phyloP scores from a whole-genome alignment of 2,113 vertebrate species.

The Leptobrachium ailaonicum region DNA sequence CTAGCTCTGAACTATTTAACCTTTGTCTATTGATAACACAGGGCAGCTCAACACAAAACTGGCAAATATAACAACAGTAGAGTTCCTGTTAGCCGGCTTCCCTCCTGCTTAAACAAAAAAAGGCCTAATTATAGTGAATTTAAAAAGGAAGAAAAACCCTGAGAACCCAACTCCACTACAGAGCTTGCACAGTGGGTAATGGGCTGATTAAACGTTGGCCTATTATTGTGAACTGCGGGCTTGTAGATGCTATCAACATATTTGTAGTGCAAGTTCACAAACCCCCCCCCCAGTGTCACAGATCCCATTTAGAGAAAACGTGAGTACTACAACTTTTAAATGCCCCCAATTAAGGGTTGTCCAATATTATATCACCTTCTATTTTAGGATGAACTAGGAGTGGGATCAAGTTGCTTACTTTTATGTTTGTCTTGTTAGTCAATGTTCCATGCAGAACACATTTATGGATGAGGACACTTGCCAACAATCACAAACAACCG shows the following conservation, averaged over 20 bases:
- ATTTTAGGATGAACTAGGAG: neutral
- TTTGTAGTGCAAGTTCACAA: slow-evolving; percentile 17
- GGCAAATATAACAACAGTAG: slow-evolving; percentile 37
- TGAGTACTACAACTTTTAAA: slow-evolving; percentile 35
- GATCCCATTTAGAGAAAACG: slow-evolving; percentile 45
- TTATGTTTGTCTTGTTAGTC: neutral
- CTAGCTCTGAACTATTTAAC: slow-evolving; percentile 52
- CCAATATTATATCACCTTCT: neutral
- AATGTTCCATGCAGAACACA: neutral
- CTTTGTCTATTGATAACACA: slow-evolving; percentile 49
- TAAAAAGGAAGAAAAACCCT: slow-evolving; percentile 36
- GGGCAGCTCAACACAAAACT: slow-evolving; percentile 46
- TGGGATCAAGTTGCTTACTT: neutral
- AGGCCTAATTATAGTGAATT: slow-evolving; percentile 40
- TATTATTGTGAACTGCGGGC: slow-evolving; percentile 42
- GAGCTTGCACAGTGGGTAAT: neutral
- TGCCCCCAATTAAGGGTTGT: slow-evolving; percentile 5
- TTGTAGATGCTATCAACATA: slow-evolving; percentile 43
- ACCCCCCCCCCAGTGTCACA: neutral
- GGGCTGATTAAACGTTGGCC: slow-evolving; percentile 32
- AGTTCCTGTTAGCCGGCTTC: slow-evolving; percentile 50
- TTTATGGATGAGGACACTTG: neutral
- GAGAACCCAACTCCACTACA: slow-evolving; percentile 32
- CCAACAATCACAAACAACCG: neutral
- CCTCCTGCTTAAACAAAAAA: slow-evolving; percentile 28